Evolutionary conservation across 1,140 invertebrate genomes (phyloP), one percentile per base, ranked within the genome.

Genomic region (Drosophila nannoptera): DNA sequence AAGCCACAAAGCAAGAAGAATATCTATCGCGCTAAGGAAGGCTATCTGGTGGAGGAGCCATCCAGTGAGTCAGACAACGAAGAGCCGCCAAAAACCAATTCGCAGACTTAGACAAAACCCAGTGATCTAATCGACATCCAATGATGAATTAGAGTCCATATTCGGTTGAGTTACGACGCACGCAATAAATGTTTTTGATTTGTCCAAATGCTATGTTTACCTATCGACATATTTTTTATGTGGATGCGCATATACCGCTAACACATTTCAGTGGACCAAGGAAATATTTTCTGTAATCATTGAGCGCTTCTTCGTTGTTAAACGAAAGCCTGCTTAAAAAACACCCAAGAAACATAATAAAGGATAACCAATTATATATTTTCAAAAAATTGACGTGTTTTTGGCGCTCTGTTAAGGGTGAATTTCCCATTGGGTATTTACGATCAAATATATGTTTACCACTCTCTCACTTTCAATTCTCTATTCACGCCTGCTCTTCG

Each of bases 11-110:
- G 54, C 4, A 72, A 68, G 7, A 38, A 46, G 29, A 50, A 70
- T n/a, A 70, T 73, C 29, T 86, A 88, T 38, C 64, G 60, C 8
- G 56, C 80, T 7, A 60, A 73, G 7, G 48, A 78, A 50, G 86
- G 80, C 22, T 88, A 88, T 36, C 29, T 86, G 16, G 86, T 88
- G 5, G 86, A 88, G 64, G 86, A 88, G 35, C 86, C 86, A 6
- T 54, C 52, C 36, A 81, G 78, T 33, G 63, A 78, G 43, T 75
- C 70, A 2, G 76, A 78, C 33, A 74, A 71, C 7, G 75, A 59
- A 14, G 16, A 48, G 4, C n/a, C 22, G 22, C 3, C 22, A 2
- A 16, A 46, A 14, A 36, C 52, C 11, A 36, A 4, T 11, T 12
- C 12, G 16, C 45, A 35, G 12, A 49, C 61, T n/a, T 11, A 31